Conservation (phyloP, 2,797 vertebrate species). For the Rhadinocentrus ornatus region DNA sequence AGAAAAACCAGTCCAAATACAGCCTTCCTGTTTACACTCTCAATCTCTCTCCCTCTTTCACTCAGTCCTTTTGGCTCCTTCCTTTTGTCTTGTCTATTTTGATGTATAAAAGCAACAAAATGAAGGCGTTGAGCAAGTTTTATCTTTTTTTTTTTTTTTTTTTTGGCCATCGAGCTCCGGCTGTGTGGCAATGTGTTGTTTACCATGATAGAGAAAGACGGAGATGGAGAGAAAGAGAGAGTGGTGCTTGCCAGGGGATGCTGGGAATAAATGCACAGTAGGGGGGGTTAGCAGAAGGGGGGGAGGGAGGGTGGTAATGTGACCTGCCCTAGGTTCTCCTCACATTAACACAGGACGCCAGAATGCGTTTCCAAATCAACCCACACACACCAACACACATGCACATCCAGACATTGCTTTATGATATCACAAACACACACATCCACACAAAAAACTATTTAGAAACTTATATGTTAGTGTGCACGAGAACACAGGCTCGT, state of each 20-base stretch:
- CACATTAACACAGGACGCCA: constrained; percentile 85
- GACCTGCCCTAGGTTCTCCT: constrained; percentile 88
- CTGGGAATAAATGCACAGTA: constrained; percentile 81
- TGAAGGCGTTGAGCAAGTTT: constrained; percentile 76
- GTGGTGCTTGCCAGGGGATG: constrained; percentile 81
- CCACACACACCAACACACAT: constrained; percentile 54
- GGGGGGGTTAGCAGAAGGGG: constrained; percentile 63
- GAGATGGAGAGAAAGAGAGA: constrained; percentile 54
- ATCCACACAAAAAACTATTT: background rate
- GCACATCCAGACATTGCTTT: constrained; percentile 48
- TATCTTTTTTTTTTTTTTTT: constrained; percentile 49
- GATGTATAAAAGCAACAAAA: constrained; percentile 80
- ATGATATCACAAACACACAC: constrained; percentile 35
- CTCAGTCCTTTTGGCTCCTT: constrained; percentile 69
- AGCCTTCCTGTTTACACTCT: constrained; percentile 78
- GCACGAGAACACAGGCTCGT: constrained; percentile 25
- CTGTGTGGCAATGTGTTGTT: constrained; percentile 90
- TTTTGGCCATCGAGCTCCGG: constrained; percentile 82
- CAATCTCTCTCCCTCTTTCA: constrained; percentile 47
- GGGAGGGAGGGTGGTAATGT: constrained; percentile 59
- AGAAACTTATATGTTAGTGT: constrained; percentile 21
- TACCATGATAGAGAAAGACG: constrained; percentile 77
- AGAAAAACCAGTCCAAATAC: constrained; percentile 76
- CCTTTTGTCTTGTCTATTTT: constrained; percentile 78
- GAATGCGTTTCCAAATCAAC: constrained; percentile 82